Percentiles rank a stretch among this genome's conserved stretches.
phyloP scores from a whole-genome alignment of 2,113 vertebrate species.

The Nipponia nippon region DNA sequence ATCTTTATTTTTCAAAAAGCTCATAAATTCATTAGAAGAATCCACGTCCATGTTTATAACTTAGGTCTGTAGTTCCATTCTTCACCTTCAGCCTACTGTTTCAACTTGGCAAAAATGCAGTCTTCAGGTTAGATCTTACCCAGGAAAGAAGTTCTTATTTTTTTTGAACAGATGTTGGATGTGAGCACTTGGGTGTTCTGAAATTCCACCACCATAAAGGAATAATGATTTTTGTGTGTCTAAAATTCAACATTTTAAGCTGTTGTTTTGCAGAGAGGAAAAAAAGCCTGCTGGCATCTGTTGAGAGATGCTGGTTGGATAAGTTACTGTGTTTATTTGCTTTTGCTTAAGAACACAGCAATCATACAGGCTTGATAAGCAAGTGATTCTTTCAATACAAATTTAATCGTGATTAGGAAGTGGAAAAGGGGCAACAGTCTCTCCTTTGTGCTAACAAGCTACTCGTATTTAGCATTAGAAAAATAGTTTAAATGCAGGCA shows the following conservation, averaged over 20 bases:
- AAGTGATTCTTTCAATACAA: not conserved
- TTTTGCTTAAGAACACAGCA: not conserved
- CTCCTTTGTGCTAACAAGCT: not conserved
- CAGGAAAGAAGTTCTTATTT: not conserved
- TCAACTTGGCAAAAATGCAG: not conserved
- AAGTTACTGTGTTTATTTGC: not conserved
- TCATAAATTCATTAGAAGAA: not conserved
- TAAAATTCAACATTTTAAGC: not conserved
- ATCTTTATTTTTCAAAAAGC: not conserved
- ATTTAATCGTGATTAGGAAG: not conserved
- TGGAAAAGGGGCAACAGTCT: not conserved
- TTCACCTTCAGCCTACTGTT: not conserved
- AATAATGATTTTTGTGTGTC: not conserved
- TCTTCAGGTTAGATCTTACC: not conserved
- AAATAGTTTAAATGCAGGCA: not conserved
- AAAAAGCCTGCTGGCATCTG: not conserved
- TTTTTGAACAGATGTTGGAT: not conserved
- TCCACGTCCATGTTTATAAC: not conserved
- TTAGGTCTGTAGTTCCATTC: not conserved
- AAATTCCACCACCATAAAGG: not conserved
- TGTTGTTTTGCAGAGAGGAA: not conserved
- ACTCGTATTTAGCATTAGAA: not conserved
- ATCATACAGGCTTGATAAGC: not conserved
- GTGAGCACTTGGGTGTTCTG: not conserved
- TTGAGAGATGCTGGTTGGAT: not conserved